These are phyloP conservation scores for Rugalucina vietnamica DNA, from an alignment of 2,888 invertebrate genomes.

Conservation along the genomic window DNA sequence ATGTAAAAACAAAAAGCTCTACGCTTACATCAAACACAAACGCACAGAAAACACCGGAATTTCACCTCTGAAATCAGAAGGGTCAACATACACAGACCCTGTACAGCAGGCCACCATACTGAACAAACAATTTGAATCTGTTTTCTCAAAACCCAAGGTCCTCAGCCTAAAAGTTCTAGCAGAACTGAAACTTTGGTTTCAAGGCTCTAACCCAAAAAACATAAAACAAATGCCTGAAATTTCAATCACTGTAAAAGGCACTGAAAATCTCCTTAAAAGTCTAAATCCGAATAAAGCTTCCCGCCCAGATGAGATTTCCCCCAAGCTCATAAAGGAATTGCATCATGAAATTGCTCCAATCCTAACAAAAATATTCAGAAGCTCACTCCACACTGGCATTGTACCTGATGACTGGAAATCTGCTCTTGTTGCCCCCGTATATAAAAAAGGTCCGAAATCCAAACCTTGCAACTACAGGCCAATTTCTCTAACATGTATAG, in stretches of 20 bases:
- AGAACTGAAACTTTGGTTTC: not conserved
- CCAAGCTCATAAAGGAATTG: constrained; percentile 14
- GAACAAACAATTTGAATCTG: constrained; percentile 29
- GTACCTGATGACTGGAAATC: constrained; percentile 36
- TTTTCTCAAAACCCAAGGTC: constrained; percentile 15
- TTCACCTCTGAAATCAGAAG: not conserved
- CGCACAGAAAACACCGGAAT: too few species aligned
- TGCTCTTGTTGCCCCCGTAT: constrained; percentile 19
- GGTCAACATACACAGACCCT: constrained; percentile 1
- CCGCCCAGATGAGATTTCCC: constrained; percentile 22
- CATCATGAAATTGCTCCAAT: constrained; percentile 19
- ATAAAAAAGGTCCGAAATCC: constrained; percentile 34
- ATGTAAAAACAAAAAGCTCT: too few species aligned
- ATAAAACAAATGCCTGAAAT: not conserved
- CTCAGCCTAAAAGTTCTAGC: constrained; percentile 6
- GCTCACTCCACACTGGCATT: constrained; percentile 18
- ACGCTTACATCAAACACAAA: too few species aligned
- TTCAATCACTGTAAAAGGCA: not conserved
- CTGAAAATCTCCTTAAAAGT: not conserved
- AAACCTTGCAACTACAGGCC: constrained; percentile 43
- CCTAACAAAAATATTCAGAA: constrained; percentile 2
- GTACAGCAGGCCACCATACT: constrained; percentile 16
- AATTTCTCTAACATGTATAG: constrained; percentile 39
- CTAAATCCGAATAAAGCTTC: constrained; percentile 39
- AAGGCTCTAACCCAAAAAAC: not conserved